Evolutionary conservation across 2,888 invertebrate genomes (phyloP), one percentile per base, ranked within the genome.

Genomic region (Apotomis turbidana): DNA sequence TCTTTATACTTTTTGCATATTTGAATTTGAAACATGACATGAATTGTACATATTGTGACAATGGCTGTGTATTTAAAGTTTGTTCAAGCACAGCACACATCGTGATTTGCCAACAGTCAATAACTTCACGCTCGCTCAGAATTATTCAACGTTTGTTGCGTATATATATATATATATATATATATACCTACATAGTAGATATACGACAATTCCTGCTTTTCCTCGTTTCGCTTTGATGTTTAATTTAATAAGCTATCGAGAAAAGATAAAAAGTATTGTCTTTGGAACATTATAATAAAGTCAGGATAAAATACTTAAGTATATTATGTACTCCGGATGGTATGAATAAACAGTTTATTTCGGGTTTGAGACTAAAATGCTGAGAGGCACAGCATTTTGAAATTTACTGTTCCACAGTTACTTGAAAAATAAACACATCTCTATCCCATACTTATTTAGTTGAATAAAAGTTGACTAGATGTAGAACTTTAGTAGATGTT

Each of bases 61-160:
- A 10, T 57, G 12, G 9, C 27, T 55, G 27, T 55, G 15, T 55
- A 44, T 49, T 49, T 49, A 49, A 49, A 38, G 57, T 57, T 57
- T 57, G 57, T 12, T 38, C 57, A 57, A 57, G 57, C 13, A 12
- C 27, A 63, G 41, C 36, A 58, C 58, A 61, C 60, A n/a, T 52
- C 8, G 44, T 52, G 36, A n/a, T 61, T 68, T 27, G 27, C 9
- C 60, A 36, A 60, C 54, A 41, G 60, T 54, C 61, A 68, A 58
- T 57, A 67, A 13, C 66, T 57, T 12, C 55, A 44, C 27, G n/a
- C 46, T 46, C 10, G 13, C 64, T 15, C 44, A 44, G 38, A 27
- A 46, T 44, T 54, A 66, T 57, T 46, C 27, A 46, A 6, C 12
- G 55, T 57, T 49, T 49, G 49, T 46, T 9, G 9, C 46, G 46